Percentiles rank a stretch among this genome's conserved stretches.
Evolutionary conservation across 2,888 invertebrate species (phyloP).

Genomic region (Cantharis flavilabris): DNA sequence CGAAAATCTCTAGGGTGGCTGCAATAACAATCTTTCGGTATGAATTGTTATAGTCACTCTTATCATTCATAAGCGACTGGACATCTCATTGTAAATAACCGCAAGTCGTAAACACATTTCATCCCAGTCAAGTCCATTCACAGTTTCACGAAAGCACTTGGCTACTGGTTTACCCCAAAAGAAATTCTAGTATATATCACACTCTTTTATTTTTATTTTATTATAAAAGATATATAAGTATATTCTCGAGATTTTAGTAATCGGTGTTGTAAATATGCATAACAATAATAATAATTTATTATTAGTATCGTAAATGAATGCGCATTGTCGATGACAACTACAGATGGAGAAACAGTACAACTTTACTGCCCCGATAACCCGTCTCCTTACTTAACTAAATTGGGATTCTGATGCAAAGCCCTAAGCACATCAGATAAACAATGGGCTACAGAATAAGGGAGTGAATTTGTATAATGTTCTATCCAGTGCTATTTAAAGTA

Average conservation of each 20-base stretch:
- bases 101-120: slow-evolving; percentile 43
- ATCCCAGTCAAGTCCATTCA: slow-evolving; percentile 38
- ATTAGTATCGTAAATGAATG: slow-evolving; percentile 40
- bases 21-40: slow-evolving; percentile 46
- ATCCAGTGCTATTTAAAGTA: slow-evolving; percentile 36
- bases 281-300: not conserved
- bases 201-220: not conserved
- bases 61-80: slow-evolving; percentile 42
- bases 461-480: slow-evolving; percentile 43
- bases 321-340: slow-evolving; percentile 42
- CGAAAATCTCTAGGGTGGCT: slow-evolving; percentile 49
- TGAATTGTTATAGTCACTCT: slow-evolving; percentile 40
- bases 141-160: slow-evolving; percentile 37
- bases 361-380: slow-evolving; percentile 44
- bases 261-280: not conserved
- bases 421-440: slow-evolving; percentile 44
- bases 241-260: not conserved
- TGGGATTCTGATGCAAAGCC: slow-evolving; percentile 40
- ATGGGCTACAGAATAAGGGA: slow-evolving; percentile 42
- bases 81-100: slow-evolving; percentile 43
- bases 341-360: slow-evolving; percentile 37
- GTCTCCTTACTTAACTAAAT: slow-evolving; percentile 43
- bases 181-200: slow-evolving; percentile 19
- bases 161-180: slow-evolving; percentile 34
- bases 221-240: not conserved